Evolutionary conservation across 2,888 invertebrate species (phyloP).

Genomic region (Ptychoptera albimana): DNA sequence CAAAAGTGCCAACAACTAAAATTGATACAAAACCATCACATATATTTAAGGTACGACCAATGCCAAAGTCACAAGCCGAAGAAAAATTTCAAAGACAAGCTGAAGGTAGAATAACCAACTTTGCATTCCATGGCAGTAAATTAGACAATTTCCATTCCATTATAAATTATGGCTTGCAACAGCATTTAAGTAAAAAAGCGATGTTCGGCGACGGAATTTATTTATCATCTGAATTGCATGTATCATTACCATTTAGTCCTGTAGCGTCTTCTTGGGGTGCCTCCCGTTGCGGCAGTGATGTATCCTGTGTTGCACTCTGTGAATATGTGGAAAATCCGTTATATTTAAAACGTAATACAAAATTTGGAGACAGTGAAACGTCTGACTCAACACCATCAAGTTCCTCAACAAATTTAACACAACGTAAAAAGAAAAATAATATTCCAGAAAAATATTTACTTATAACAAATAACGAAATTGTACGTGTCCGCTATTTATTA

Average conservation of each 20-base stretch:
- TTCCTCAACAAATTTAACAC: too few relatives aligned
- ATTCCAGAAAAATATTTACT: slow-evolving; percentile 55
- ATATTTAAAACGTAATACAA: slow-evolving; percentile 38
- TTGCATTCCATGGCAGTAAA: slow-evolving; percentile 66
- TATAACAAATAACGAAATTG: slow-evolving; percentile 58
- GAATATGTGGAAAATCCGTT: slow-evolving; percentile 60
- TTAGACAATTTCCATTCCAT: slow-evolving; percentile 71
- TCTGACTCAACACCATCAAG: too few relatives aligned
- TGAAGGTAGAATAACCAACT: slow-evolving; percentile 39
- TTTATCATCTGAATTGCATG: slow-evolving; percentile 54
- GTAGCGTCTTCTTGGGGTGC: slow-evolving; percentile 60
- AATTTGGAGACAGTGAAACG: slow-evolving; percentile 4
- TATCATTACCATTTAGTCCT: slow-evolving; percentile 56
- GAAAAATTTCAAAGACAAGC: slow-evolving; percentile 40
- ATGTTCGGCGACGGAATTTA: slow-evolving; percentile 59
- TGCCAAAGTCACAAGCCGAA: slow-evolving; percentile 38
- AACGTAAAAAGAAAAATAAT: slow-evolving; percentile 10
- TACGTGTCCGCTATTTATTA: slow-evolving; percentile 57
- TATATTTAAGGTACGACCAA: slow-evolving; percentile 47
- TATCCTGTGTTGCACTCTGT: slow-evolving; percentile 65
- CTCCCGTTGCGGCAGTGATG: slow-evolving; percentile 55
- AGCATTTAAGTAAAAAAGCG: slow-evolving; percentile 49
- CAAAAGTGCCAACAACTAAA: slow-evolving; percentile 32
- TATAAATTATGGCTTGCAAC: slow-evolving; percentile 58
- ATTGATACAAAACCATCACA: slow-evolving; percentile 40